phyloP scores from a whole-genome alignment of 2,113 vertebrate genomes.

The Morone chrysops region DNA sequence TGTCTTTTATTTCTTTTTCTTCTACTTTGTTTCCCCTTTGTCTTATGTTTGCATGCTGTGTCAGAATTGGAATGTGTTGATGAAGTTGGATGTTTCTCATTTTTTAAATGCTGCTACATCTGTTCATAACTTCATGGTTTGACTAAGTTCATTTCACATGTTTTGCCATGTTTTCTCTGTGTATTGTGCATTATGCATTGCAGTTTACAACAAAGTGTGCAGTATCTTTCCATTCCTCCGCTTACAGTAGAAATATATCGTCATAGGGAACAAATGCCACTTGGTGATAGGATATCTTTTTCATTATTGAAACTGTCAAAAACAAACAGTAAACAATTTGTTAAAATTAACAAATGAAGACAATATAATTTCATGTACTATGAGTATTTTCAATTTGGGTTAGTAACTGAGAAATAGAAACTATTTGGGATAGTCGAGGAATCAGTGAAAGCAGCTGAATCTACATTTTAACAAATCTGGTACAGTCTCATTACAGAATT shows the following conservation, averaged over 20 bases:
- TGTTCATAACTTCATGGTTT: not conserved
- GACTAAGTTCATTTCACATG: not conserved
- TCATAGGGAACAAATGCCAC: not conserved
- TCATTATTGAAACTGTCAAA: not conserved
- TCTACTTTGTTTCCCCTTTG: not conserved
- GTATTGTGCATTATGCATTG: not conserved
- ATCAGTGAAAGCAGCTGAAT: not conserved
- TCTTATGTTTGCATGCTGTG: not conserved
- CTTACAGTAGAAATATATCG: not conserved
- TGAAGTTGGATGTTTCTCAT: not conserved
- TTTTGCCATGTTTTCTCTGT: not conserved
- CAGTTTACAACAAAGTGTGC: not conserved
- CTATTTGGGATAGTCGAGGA: not conserved
- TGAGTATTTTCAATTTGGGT: not conserved
- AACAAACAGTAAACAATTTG: not conserved
- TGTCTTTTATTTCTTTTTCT: no score
- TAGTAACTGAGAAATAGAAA: not conserved
- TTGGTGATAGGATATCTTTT: not conserved
- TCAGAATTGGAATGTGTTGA: not conserved
- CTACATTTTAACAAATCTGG: not conserved
- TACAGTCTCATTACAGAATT: conserved; percentile 4
- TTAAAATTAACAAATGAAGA: not conserved
- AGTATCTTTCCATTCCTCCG: not conserved
- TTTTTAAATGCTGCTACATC: not conserved
- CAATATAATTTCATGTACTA: not conserved